Conservation (phyloP, 1,140 invertebrate species). For the Augochlora pura region DNA sequence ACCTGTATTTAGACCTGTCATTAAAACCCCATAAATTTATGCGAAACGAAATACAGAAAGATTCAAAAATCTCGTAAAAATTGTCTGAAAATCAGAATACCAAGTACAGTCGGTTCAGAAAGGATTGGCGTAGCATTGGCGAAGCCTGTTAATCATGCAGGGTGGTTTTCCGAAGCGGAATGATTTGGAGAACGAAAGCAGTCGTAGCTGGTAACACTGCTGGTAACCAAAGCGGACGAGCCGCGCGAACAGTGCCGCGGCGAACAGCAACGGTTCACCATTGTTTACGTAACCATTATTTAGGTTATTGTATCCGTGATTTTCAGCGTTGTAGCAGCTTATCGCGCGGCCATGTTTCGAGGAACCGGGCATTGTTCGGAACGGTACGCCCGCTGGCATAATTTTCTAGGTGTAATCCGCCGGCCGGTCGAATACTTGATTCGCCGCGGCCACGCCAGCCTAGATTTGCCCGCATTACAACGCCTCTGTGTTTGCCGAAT, state of each 20-base stretch:
- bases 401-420: slow-evolving; percentile 37
- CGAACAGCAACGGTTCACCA: neutral
- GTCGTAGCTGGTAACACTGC: no score
- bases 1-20: no score
- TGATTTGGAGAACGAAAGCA: neutral
- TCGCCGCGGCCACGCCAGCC: neutral
- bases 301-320: slow-evolving; percentile 32
- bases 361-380: slow-evolving; percentile 30
- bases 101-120: no score
- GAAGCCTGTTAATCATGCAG: no score
- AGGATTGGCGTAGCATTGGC: no score
- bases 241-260: neutral
- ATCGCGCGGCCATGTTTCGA: slow-evolving; percentile 18
- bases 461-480: slow-evolving; percentile 24
- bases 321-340: slow-evolving; percentile 40
- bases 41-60: no score
- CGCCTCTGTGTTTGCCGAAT: neutral
- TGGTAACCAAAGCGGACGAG: neutral
- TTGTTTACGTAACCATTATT: slow-evolving; percentile 38
- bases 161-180: neutral
- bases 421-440: slow-evolving; percentile 22
- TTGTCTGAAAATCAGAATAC: no score
- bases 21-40: no score
- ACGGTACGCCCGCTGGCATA: slow-evolving; percentile 18
- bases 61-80: no score